Percentiles rank a stretch among this genome's conserved stretches.
These are phyloP conservation scores for Arrhamphus sclerolepis DNA, from an alignment of 2,797 vertebrate species.

Conservation along the genomic window DNA sequence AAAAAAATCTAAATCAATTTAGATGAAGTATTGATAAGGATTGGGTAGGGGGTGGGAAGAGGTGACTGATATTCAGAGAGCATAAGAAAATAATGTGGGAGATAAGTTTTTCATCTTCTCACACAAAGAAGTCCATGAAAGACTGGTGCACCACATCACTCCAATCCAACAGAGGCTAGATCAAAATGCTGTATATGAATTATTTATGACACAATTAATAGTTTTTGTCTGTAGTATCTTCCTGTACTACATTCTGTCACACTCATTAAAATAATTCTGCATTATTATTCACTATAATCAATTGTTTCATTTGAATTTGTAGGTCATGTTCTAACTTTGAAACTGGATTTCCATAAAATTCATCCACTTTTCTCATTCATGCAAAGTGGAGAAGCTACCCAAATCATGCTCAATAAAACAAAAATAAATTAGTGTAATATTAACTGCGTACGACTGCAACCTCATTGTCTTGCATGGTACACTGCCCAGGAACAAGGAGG, in stretches of 20 bases:
- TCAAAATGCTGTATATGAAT: constrained; percentile 42
- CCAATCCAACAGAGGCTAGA: constrained; percentile 29
- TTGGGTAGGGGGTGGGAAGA: constrained; percentile 4
- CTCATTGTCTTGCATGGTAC: constrained; percentile 62
- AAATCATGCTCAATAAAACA: constrained; percentile 49
- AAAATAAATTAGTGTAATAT: constrained; percentile 54
- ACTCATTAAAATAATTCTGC: constrained; percentile 1
- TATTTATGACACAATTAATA: constrained; percentile 54
- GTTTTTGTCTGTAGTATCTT: constrained; percentile 33
- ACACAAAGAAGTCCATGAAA: constrained; percentile 47
- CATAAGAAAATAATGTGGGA: constrained; percentile 48
- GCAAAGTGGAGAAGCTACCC: constrained; percentile 30
- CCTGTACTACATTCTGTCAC: constrained; percentile 6
- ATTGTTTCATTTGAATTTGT: constrained; percentile 11
- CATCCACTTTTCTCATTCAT: constrained; percentile 17
- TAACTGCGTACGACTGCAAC: constrained; percentile 35
- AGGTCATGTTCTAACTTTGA: constrained; percentile 7
- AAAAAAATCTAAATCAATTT: constrained; percentile 64
- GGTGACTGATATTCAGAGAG: constrained; percentile 48
- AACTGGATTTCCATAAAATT: constrained; percentile 21
- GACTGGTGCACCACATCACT: constrained; percentile 24
- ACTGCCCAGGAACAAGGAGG: constrained; percentile 53
- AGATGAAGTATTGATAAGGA: constrained; percentile 67
- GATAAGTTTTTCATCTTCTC: constrained; percentile 58
- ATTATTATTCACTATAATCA: constrained; percentile 10